These are phyloP conservation scores for Drosophila bocqueti DNA, from an alignment of 1,140 invertebrate genomes.

Conservation along the genomic window DNA sequence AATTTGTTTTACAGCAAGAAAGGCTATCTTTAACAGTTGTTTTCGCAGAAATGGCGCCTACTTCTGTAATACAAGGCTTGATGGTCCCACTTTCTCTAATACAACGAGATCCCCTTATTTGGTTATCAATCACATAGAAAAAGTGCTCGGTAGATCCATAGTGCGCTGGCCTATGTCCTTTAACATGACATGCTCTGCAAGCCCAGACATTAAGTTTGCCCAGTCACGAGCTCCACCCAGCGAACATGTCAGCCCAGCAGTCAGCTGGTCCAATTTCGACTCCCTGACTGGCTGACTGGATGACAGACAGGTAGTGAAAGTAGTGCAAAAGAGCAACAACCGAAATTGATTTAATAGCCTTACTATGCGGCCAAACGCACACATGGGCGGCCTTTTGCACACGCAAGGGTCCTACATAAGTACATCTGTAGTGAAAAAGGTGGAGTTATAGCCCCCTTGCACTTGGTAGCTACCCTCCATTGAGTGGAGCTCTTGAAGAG, in stretches of 20 bases:
- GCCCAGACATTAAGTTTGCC: constrained; percentile 26
- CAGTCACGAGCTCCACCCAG: constrained; percentile 18
- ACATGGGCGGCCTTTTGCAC: constrained; percentile 15
- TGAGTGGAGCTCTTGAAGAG: background rate
- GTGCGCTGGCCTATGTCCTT: constrained; percentile 22
- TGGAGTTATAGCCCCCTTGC: background rate
- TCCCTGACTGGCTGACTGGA: constrained; percentile 22
- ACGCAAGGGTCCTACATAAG: constrained; percentile 3
- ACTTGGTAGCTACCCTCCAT: background rate
- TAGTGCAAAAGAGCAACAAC: constrained; percentile 74
- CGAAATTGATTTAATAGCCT: constrained; percentile 79
- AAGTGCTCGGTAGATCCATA: background rate
- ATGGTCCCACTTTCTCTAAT: too few relatives aligned
- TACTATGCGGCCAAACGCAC: constrained; percentile 50
- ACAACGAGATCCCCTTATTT: background rate
- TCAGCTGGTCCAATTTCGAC: constrained; percentile 14
- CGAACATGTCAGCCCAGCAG: constrained; percentile 23
- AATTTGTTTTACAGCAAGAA: too few relatives aligned
- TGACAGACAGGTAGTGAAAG: constrained; percentile 58
- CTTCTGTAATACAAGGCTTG: too few relatives aligned
- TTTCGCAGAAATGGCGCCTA: too few relatives aligned
- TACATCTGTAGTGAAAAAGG: background rate
- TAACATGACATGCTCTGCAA: constrained; percentile 63
- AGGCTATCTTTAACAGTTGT: too few relatives aligned
- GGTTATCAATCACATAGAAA: background rate